These are phyloP conservation scores for Lagopus leucura DNA, from an alignment of 2,113 vertebrate genomes.

Conservation along the genomic window DNA sequence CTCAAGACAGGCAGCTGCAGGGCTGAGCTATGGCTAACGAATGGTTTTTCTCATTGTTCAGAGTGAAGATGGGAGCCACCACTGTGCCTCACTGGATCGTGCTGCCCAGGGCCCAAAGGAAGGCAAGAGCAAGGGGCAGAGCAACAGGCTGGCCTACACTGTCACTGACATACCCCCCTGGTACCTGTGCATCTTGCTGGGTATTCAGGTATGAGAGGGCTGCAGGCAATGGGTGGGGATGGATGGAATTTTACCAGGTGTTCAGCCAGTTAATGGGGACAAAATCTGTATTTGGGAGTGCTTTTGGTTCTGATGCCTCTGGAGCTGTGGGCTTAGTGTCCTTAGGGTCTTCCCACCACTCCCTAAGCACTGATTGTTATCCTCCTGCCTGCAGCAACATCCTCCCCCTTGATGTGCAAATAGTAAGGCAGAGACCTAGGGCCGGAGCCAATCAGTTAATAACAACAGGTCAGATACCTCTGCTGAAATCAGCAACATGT, in stretches of 20 bases:
- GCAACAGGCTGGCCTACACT: constrained; percentile 80
- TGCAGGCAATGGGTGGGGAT: neutral
- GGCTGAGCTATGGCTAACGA: neutral
- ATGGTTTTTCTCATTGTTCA: constrained; percentile 34
- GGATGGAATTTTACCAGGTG: neutral
- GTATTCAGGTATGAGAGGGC: constrained; percentile 83
- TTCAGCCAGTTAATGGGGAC: neutral
- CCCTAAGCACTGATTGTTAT: neutral
- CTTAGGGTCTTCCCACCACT: neutral
- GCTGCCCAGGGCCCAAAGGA: neutral
- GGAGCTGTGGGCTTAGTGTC: neutral
- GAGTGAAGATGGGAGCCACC: constrained; percentile 51
- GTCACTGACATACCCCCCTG: constrained; percentile 90
- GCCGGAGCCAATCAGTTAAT: neutral
- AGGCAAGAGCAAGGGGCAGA: neutral
- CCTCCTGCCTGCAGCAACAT: neutral
- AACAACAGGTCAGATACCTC: neutral
- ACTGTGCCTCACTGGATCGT: neutral
- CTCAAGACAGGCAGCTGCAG: accelerated
- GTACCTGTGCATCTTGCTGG: constrained; percentile 93
- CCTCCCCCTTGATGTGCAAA: neutral
- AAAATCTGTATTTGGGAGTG: neutral
- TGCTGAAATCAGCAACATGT: neutral
- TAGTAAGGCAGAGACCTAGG: neutral
- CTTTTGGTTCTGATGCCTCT: neutral